Conservation (phyloP, 2,113 vertebrate genomes). For the Sylvia atricapilla region DNA sequence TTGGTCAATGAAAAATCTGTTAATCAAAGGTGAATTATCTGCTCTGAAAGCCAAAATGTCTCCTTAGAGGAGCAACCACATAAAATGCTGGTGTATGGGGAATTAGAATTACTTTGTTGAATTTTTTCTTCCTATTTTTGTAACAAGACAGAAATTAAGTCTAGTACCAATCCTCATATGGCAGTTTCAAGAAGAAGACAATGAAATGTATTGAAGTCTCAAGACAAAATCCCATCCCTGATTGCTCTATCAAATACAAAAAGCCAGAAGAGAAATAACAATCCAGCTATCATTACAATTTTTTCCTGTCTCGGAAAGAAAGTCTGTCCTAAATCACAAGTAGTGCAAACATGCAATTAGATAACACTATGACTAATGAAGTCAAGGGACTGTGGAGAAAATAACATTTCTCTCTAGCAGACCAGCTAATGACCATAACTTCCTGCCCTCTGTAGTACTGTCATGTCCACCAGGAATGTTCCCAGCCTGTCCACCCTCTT, state of each 20-base stretch:
- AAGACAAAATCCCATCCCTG: not conserved
- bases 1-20: not conserved
- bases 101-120: not conserved
- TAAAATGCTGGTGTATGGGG: not conserved
- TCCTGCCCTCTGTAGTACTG: not conserved
- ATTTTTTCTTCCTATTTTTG: not conserved
- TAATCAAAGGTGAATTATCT: not conserved
- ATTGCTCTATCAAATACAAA: not conserved
- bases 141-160: not conserved
- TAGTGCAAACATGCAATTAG: not conserved
- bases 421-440: not conserved
- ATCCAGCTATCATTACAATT: not conserved
- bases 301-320: not conserved
- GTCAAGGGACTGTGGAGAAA: not conserved
- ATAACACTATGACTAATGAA: not conserved
- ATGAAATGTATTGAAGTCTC: not conserved
- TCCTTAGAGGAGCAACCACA: not conserved
- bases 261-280: not conserved
- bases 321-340: not conserved
- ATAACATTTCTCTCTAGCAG: not conserved
- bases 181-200: not conserved
- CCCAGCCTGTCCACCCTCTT: not conserved
- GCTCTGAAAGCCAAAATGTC: not conserved
- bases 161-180: not conserved
- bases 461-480: not conserved